A percentile compares a stretch with the other conserved stretches of the same genome.
Conservation (phyloP, 2,888 invertebrate species). For the Chalcis sispes region DNA sequence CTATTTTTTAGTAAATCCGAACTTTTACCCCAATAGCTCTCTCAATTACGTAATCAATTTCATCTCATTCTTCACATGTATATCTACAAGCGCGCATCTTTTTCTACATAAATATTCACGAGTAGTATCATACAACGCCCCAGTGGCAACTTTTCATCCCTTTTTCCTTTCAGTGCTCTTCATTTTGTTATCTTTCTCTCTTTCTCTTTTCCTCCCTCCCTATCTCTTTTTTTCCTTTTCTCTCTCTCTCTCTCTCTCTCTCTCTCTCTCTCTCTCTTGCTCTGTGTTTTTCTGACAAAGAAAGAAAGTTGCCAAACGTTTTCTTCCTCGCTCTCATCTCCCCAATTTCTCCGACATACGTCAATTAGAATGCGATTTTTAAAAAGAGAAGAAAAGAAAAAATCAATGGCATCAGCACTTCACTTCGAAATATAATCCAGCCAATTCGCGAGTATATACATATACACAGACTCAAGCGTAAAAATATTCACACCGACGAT, state of each 20-base stretch:
- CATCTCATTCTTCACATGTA: neutral
- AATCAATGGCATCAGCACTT: conserved; percentile 44
- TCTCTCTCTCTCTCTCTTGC: conserved; percentile 58
- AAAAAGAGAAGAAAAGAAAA: conserved; percentile 9
- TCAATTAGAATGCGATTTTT: conserved; percentile 56
- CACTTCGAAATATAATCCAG: conserved; percentile 49
- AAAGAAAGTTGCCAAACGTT: neutral
- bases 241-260: conserved; percentile 56
- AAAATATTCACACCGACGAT: too few relatives aligned
- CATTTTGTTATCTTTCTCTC: too few relatives aligned
- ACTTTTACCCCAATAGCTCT: conserved; percentile 4
- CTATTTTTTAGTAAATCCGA: conserved; percentile 16
- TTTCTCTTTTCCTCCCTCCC: conserved; percentile 47
- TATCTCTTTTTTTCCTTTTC: conserved; percentile 55
- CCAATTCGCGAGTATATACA: conserved; percentile 23
- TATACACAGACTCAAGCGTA: neutral
- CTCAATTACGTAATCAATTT: conserved; percentile 39
- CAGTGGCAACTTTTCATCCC: neutral
- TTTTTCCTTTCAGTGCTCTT: neutral
- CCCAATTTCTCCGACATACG: conserved; percentile 15
- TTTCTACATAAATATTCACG: conserved; percentile 40
- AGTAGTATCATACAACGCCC: neutral
- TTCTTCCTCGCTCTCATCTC: conserved; percentile 1
- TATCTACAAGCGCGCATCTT: neutral
- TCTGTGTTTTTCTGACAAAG: conserved; percentile 13